Percentiles rank a stretch among this genome's conserved stretches.
These are phyloP conservation scores for Aegypius monachus DNA, from an alignment of 2,113 vertebrate genomes.

Conservation along the genomic window DNA sequence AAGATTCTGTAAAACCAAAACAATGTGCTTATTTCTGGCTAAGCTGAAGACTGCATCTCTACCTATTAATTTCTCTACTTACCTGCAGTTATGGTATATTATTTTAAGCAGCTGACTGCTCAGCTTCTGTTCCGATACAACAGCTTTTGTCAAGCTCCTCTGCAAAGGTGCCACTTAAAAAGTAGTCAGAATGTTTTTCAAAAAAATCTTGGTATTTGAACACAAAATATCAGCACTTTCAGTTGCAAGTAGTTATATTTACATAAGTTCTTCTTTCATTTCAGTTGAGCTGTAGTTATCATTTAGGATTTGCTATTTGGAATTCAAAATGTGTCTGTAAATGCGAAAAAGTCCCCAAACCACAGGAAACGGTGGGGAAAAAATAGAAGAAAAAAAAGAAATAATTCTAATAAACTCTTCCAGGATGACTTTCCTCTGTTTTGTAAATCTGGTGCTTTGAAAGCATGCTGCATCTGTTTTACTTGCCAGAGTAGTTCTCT, in stretches of 20 bases:
- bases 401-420: neutral
- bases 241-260: slow-evolving; percentile 27
- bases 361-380: neutral
- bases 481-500: neutral
- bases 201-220: neutral
- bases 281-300: neutral
- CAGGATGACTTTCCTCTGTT: neutral
- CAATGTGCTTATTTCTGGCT: neutral
- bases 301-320: slow-evolving; percentile 26
- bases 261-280: slow-evolving; percentile 36
- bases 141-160: neutral
- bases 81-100: neutral
- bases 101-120: neutral
- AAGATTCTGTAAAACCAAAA: neutral
- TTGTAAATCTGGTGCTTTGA: neutral
- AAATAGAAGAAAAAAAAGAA: neutral
- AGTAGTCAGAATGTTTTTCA: slow-evolving; percentile 23
- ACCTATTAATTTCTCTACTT: neutral
- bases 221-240: slow-evolving; percentile 17
- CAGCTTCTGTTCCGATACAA: neutral
- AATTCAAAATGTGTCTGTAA: slow-evolving; percentile 21
- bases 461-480: neutral
- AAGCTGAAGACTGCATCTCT: neutral
- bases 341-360: neutral
- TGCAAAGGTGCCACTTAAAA: slow-evolving; percentile 9